phyloP scores from a whole-genome alignment of 2,888 invertebrate species.

The Leptopterna dolabrata region DNA sequence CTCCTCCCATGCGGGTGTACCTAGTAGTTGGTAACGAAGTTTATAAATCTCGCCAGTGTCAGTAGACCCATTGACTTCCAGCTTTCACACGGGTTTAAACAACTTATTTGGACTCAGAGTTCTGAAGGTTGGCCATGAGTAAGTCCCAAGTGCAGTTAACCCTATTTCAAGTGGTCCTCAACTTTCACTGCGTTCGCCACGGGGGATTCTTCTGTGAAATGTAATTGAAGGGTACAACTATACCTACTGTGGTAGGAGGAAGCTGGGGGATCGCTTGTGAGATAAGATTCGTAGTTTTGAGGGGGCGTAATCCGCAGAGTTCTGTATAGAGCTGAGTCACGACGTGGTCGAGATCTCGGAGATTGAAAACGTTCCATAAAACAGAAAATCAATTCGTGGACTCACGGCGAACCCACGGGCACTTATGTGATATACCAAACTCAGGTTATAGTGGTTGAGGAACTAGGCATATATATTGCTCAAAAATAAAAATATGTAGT shows the following conservation, averaged over 20 bases:
- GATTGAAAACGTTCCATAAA: not conserved
- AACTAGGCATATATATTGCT: not conserved
- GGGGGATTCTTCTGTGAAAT: not conserved
- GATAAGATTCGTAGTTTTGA: not conserved
- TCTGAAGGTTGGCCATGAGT: not conserved
- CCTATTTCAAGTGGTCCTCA: not conserved
- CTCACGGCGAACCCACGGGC: too few species aligned
- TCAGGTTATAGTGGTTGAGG: not conserved
- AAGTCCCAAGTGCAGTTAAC: constrained; percentile 1
- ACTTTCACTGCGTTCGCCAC: not conserved
- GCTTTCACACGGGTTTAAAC: constrained; percentile 6
- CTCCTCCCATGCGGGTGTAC: not conserved
- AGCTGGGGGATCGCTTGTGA: not conserved
- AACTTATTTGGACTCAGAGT: not conserved
- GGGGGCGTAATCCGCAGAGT: not conserved
- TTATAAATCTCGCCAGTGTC: not conserved
- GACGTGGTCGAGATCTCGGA: not conserved
- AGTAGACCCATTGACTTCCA: not conserved
- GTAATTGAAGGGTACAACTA: not conserved
- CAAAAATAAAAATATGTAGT: not conserved
- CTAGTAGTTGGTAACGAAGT: not conserved
- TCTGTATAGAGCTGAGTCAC: not conserved
- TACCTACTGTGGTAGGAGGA: not conserved
- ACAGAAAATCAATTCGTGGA: not conserved
- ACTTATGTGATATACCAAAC: not conserved